Evolutionary conservation across 2,113 vertebrate genomes (phyloP).

Genomic region (Rhinoptilus africanus): DNA sequence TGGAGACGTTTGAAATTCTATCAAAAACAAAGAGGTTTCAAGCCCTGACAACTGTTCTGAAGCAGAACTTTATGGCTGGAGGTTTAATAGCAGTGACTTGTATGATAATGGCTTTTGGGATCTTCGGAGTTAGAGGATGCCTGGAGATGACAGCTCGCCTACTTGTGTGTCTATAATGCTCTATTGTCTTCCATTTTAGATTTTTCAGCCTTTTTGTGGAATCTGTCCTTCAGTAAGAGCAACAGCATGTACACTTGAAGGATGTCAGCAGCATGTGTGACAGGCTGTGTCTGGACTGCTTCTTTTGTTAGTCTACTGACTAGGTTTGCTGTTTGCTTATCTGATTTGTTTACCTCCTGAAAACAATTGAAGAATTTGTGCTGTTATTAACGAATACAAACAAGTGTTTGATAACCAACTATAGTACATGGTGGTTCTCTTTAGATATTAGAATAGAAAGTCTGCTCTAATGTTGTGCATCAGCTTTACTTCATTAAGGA

Average conservation of each 20-base stretch:
- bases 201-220: not conserved
- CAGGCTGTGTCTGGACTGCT: not conserved
- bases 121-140: not conserved
- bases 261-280: not conserved
- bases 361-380: not conserved
- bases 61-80: not conserved
- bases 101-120: accelerated
- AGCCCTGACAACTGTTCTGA: not conserved
- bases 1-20: not conserved
- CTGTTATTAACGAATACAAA: not conserved
- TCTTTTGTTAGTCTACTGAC: not conserved
- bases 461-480: not conserved
- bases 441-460: not conserved
- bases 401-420: not conserved
- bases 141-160: not conserved
- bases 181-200: not conserved
- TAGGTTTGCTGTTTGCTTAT: not conserved
- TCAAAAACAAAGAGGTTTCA: not conserved
- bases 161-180: not conserved
- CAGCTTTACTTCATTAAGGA: not conserved
- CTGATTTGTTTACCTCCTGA: not conserved
- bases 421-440: not conserved
- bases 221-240: not conserved
- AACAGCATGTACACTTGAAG: not conserved
- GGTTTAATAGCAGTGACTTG: not conserved